These are phyloP conservation scores for Rhingia rostrata DNA, from an alignment of 2,888 invertebrate species.

Conservation along the genomic window DNA sequence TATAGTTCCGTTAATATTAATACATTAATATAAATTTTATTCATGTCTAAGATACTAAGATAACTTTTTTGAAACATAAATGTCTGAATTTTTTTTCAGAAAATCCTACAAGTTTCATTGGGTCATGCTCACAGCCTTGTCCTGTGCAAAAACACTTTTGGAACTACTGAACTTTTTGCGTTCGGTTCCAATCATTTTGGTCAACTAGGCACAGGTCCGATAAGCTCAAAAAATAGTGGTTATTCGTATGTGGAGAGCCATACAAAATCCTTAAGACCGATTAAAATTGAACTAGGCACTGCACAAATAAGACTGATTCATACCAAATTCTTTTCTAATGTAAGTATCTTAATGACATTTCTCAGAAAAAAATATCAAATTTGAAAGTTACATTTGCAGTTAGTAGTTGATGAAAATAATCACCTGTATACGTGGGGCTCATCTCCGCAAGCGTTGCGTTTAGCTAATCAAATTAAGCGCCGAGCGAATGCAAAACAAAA, in stretches of 20 bases:
- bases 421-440: slow-evolving; percentile 90
- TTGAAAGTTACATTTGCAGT: slow-evolving; percentile 82
- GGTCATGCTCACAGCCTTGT: slow-evolving; percentile 83
- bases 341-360: slow-evolving; percentile 81
- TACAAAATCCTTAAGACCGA: slow-evolving; percentile 81
- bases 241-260: slow-evolving; percentile 73
- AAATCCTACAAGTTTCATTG: slow-evolving; percentile 83
- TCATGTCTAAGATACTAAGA: no score
- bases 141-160: slow-evolving; percentile 77
- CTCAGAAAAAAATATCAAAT: not conserved
- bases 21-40: no score
- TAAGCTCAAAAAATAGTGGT: slow-evolving; percentile 63
- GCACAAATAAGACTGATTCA: slow-evolving; percentile 83
- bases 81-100: slow-evolving; percentile 75
- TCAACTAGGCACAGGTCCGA: slow-evolving; percentile 89
- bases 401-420: slow-evolving; percentile 87
- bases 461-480: slow-evolving; percentile 87
- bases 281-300: slow-evolving; percentile 81
- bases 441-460: slow-evolving; percentile 89
- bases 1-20: no score
- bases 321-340: slow-evolving; percentile 90
- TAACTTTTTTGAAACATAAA: not conserved
- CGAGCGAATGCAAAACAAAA: slow-evolving; percentile 85
- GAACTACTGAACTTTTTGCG: slow-evolving; percentile 86
- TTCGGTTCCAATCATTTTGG: slow-evolving; percentile 94